Percentiles rank a stretch among this genome's conserved stretches.
Conservation (phyloP, 1,140 invertebrate genomes). For the Thaumetopoea pityocampa region DNA sequence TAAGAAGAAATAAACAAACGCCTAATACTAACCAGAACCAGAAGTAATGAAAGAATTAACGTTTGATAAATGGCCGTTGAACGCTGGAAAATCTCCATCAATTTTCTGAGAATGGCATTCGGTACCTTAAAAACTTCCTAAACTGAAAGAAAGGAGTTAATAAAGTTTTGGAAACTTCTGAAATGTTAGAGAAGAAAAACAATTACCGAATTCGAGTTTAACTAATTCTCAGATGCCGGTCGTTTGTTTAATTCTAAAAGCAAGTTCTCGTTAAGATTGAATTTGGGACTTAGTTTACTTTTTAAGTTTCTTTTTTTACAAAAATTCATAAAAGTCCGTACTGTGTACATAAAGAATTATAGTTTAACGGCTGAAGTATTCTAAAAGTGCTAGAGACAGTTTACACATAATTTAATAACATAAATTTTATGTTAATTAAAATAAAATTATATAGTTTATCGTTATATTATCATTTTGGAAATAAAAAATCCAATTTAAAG, state of each 20-base stretch:
- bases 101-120: conserved; percentile 41
- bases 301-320: too few species aligned
- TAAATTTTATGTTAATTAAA: too few species aligned
- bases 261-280: neutral
- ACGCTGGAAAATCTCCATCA: conserved; percentile 30
- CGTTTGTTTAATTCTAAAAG: conserved; percentile 13
- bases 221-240: conserved; percentile 22
- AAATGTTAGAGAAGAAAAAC: conserved; percentile 32
- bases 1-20: too few species aligned
- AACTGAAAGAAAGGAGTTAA: conserved; percentile 36
- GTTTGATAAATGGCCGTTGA: conserved; percentile 13
- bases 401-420: too few species aligned
- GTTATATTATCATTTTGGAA: too few species aligned
- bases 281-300: neutral
- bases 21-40: too few species aligned
- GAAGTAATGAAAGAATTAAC: conserved; percentile 11
- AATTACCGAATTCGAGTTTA: conserved; percentile 34
- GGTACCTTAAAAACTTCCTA: conserved; percentile 24
- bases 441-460: too few species aligned
- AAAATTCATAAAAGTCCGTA: too few species aligned
- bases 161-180: conserved; percentile 20
- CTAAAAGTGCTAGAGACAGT: too few species aligned
- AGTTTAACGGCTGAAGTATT: too few species aligned
- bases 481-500: too few species aligned
- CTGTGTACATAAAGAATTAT: too few species aligned